A percentile compares a stretch with the other conserved stretches of the same genome.
Evolutionary conservation across 1,140 invertebrate genomes (phyloP).

Genomic region (Mactra quadrangularis): DNA sequence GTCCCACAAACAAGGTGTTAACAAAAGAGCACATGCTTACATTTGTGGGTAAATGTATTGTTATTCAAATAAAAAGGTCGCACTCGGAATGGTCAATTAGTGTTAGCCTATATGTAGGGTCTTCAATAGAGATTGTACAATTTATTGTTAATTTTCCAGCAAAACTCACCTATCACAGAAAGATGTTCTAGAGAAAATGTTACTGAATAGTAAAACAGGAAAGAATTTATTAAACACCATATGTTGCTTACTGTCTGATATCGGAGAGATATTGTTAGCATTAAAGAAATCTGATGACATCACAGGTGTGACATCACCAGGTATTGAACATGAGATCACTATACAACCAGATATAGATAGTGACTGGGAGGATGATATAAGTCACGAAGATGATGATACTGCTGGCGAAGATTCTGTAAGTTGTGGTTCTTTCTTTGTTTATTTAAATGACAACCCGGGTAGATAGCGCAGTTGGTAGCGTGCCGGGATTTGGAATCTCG

Average conservation of each 20-base stretch:
- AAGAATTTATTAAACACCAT: constrained; percentile 89
- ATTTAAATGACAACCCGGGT: background rate
- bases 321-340: constrained; percentile 90
- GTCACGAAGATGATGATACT: constrained; percentile 95
- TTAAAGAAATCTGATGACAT: constrained; percentile 79
- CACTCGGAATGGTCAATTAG: no score
- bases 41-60: no score
- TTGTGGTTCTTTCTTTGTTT: constrained; percentile 7
- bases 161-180: constrained; percentile 86
- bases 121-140: no score
- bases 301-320: constrained; percentile 87
- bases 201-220: constrained; percentile 85
- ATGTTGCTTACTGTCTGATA: constrained; percentile 91
- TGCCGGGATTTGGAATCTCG: no score
- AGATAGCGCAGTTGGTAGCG: no score
- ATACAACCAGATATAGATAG: constrained; percentile 85
- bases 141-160: constrained; percentile 78
- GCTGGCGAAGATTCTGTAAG: constrained; percentile 93
- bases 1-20: no score
- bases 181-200: constrained; percentile 85
- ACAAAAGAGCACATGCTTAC: no score
- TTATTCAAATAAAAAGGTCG: no score
- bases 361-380: constrained; percentile 92
- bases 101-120: no score
- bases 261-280: constrained; percentile 88